Evolutionary conservation across 2,888 invertebrate species (phyloP).

Genomic region (Drosophila eohydei): DNA sequence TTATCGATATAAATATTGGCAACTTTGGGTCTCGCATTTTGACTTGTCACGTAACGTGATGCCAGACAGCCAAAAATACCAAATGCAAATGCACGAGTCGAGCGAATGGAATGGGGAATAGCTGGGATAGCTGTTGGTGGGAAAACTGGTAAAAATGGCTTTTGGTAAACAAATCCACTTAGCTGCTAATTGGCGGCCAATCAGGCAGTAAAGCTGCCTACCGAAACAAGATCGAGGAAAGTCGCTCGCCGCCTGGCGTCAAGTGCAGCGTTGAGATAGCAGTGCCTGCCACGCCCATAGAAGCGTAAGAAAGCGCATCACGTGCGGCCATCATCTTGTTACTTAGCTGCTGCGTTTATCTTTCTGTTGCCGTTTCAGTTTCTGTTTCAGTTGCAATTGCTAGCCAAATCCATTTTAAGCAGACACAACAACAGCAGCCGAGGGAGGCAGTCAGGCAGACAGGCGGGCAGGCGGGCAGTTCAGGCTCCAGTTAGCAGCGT

Average conservation of each 20-base stretch:
- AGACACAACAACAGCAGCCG: conserved; percentile 18
- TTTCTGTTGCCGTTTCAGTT: conserved; percentile 25
- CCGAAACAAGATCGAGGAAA: neutral
- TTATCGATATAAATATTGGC: conserved; percentile 78
- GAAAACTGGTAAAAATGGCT: conserved; percentile 36
- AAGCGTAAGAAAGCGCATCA: conserved; percentile 54
- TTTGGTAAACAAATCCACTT: conserved; percentile 73
- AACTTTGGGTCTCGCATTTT: conserved; percentile 53
- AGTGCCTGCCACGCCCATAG: conserved; percentile 2
- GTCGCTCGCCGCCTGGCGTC: neutral
- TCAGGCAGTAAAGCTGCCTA: conserved; percentile 45
- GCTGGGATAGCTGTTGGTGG: neutral
- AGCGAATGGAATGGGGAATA: neutral
- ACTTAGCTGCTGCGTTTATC: conserved; percentile 57
- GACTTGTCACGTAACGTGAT: conserved; percentile 68
- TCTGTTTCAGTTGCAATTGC: conserved; percentile 32
- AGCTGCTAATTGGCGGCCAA: conserved; percentile 78
- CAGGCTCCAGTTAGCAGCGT: conserved; percentile 32
- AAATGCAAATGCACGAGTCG: conserved; percentile 18
- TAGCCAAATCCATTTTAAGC: conserved; percentile 70
- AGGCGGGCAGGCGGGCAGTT: neutral
- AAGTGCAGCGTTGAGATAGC: conserved; percentile 11
- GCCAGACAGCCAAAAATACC: conserved; percentile 23
- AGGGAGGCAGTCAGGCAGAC: neutral
- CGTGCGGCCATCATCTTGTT: conserved; percentile 65